Base-by-base conservation (phyloP, 1,140 invertebrate species). In the Solenopsis invicta region DNA sequence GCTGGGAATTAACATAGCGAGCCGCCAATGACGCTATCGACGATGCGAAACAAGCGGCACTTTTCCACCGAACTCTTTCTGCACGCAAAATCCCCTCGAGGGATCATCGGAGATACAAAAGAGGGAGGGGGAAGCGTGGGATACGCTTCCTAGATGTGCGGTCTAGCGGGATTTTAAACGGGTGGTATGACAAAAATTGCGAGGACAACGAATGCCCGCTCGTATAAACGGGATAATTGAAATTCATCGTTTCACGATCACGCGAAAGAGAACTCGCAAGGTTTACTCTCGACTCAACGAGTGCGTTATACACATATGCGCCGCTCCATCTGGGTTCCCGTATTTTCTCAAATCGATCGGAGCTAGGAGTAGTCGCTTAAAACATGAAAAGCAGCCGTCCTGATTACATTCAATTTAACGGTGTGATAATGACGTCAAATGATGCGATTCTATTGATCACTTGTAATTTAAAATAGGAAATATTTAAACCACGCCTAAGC, bases 241-340 rank as follows among this genome's bases (percentile, higher is more conserved):
- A 77, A 88, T 91, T 91, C 87, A 91, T 86, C 59, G 21, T 62
- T 62, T 67, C 61, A 59, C 41, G 56, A 74, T 61, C 16, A 41
- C 29, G n/a, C 4, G 13, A 50, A 21, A 50, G 34, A 61, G 52
- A 54, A 72, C 62, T 62, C 52, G 72, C 18, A 50, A 67, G 66
- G 52, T 86, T 76, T 34, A 62, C 24, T 71, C 52, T 66, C 52
- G 45, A n/a, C 12, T 41, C 45, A 34, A 52, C 24, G 59, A 50
- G 34, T 18, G 37, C 13, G 41, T 72, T 62, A 18, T 12, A 37
- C 21, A 74, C n/a, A 4, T 71, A 24, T 4, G 13, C 9, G 50
- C 18, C 45, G 18, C 24, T 29, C 18, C 24, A 18, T 16, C 6
- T 37, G 16, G 34, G 10, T 21, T 52, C 48, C 10, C n/a, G 18